Evolutionary conservation across 2,888 invertebrate species (phyloP).

Genomic region (Punctoribates punctum): DNA sequence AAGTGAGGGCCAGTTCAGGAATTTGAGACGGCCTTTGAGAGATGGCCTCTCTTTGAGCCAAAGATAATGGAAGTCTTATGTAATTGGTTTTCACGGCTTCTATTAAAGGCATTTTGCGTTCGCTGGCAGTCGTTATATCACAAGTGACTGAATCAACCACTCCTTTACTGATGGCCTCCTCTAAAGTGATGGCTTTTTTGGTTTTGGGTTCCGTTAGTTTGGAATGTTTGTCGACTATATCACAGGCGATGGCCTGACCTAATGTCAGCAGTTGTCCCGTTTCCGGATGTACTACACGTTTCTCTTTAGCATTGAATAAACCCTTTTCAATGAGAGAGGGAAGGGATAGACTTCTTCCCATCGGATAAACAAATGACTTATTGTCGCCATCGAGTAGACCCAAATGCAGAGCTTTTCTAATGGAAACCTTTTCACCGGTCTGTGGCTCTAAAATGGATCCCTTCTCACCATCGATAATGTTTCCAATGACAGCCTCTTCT

Average conservation of each 20-base stretch:
- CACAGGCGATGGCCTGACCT: slow-evolving; percentile 69
- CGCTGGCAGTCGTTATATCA: slow-evolving; percentile 49
- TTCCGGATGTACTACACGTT: slow-evolving; percentile 80
- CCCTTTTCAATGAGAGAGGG: slow-evolving; percentile 82
- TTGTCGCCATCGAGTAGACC: slow-evolving; percentile 72
- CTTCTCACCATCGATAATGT: slow-evolving; percentile 66
- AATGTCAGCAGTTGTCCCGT: slow-evolving; percentile 73
- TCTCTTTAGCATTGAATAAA: slow-evolving; percentile 67
- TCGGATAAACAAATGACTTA: slow-evolving; percentile 71
- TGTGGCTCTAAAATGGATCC: slow-evolving; percentile 80
- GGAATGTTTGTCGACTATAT: slow-evolving; percentile 70
- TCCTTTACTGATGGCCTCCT: slow-evolving; percentile 60
- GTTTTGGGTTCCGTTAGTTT: slow-evolving; percentile 63
- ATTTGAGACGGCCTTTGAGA: slow-evolving; percentile 42
- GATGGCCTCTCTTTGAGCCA: slow-evolving; percentile 46
- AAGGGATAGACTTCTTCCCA: slow-evolving; percentile 73
- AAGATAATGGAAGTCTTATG: not conserved
- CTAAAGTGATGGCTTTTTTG: slow-evolving; percentile 66
- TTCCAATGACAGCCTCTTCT: slow-evolving; percentile 68
- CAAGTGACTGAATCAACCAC: slow-evolving; percentile 52
- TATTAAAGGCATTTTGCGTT: slow-evolving; percentile 48
- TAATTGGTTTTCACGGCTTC: slow-evolving; percentile 47
- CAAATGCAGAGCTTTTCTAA: slow-evolving; percentile 76
- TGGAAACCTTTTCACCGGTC: slow-evolving; percentile 71
- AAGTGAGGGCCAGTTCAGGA: slow-evolving; percentile 52